Evolutionary conservation across 2,113 vertebrate genomes (phyloP).

Genomic region (Lampris incognitus): DNA sequence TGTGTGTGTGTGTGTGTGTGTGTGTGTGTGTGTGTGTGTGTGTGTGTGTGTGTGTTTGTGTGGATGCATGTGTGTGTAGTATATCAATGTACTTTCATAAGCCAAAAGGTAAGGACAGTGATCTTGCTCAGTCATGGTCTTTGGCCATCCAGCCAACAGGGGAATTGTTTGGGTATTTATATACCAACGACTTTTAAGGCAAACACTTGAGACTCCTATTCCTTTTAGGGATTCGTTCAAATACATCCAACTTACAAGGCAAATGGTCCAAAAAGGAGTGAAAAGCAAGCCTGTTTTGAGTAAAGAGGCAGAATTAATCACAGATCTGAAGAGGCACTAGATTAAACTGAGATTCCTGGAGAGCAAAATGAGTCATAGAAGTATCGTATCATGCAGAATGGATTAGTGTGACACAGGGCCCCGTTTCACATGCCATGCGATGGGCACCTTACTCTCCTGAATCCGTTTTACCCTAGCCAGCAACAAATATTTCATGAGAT

Average conservation of each 20-base stretch:
- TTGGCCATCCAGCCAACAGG: slow-evolving; percentile 42
- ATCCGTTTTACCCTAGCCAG: slow-evolving; percentile 59
- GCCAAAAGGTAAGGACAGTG: slow-evolving; percentile 54
- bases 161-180: slow-evolving; percentile 53
- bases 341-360: slow-evolving; percentile 69
- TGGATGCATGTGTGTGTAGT: not conserved
- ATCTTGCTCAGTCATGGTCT: slow-evolving; percentile 62
- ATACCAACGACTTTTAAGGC: slow-evolving; percentile 46
- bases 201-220: slow-evolving; percentile 53
- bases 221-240: slow-evolving; percentile 44
- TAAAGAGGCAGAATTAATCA: slow-evolving; percentile 54
- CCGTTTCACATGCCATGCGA: slow-evolving; percentile 22
- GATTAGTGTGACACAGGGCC: slow-evolving; percentile 28
- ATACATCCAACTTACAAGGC: slow-evolving; percentile 34
- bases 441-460: slow-evolving; percentile 36
- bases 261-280: slow-evolving; percentile 15
- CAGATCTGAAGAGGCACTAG: slow-evolving; percentile 17
- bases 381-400: slow-evolving; percentile 33
- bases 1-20: slow-evolving; percentile 8
- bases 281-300: slow-evolving; percentile 9
- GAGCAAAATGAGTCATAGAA: slow-evolving; percentile 55
- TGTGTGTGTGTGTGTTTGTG: slow-evolving; percentile 28
- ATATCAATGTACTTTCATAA: slow-evolving; percentile 27
- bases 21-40: slow-evolving; percentile 1
- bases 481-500: slow-evolving; percentile 59